Evolutionary conservation across 2,888 invertebrate genomes (phyloP).

Genomic region (Agriotes lineatus): DNA sequence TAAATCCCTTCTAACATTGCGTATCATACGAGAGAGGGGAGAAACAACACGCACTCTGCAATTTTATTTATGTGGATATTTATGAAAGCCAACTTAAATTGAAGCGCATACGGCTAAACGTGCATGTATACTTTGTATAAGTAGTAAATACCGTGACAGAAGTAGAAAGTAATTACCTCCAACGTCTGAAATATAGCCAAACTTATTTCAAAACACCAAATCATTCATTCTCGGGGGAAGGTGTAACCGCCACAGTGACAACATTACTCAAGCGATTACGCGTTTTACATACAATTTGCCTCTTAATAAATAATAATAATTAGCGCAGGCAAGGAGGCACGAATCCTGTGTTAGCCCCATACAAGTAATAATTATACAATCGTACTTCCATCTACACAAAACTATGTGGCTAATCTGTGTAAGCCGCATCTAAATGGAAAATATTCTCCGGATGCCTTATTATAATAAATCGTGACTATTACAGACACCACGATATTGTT

Average conservation of each 20-base stretch:
- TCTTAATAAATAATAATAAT: slow-evolving; percentile 17
- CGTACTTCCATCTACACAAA: background rate
- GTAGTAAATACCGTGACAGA: too few species aligned
- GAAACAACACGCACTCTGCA: too few species aligned
- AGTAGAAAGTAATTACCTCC: too few species aligned
- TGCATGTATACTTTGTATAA: too few species aligned
- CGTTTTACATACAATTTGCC: background rate
- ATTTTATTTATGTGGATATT: too few species aligned
- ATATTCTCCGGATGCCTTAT: slow-evolving; percentile 36
- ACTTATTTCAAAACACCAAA: background rate
- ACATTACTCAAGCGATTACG: background rate
- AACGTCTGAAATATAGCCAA: too few species aligned
- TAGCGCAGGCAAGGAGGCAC: slow-evolving; percentile 5
- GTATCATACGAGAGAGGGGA: too few species aligned
- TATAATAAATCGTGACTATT: slow-evolving; percentile 50
- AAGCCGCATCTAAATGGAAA: slow-evolving; percentile 1
- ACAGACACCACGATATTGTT: slow-evolving; percentile 47
- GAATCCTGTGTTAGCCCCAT: background rate
- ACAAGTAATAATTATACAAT: slow-evolving; percentile 4
- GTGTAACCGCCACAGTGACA: background rate
- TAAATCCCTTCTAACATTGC: too few species aligned
- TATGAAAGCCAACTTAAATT: too few species aligned
- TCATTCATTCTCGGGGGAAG: background rate
- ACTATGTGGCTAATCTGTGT: background rate
- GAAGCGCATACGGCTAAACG: too few species aligned